A percentile compares a stretch with the other conserved stretches of the same genome.
Evolutionary conservation across 2,113 vertebrate species (phyloP).

Genomic region (Mionectes macconnelli): DNA sequence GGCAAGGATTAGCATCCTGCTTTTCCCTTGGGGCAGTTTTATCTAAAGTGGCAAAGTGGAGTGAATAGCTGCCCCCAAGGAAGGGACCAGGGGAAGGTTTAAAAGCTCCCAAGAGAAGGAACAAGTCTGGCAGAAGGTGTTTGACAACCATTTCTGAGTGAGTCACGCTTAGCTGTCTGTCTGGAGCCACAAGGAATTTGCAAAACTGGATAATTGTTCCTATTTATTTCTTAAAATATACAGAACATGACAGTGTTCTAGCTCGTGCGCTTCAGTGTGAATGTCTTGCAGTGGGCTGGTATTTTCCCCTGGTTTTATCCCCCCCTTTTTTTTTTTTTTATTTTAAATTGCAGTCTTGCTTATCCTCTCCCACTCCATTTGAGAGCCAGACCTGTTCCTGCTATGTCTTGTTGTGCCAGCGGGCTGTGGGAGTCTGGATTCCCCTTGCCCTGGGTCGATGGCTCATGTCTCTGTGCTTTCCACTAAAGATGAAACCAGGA

Average conservation of each 20-base stretch:
- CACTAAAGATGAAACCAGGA: neutral
- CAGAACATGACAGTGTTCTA: neutral
- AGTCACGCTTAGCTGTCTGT: neutral
- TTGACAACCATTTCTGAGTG: neutral
- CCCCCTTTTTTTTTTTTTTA: neutral
- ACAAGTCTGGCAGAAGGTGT: neutral
- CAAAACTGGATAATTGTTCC: conserved; percentile 32
- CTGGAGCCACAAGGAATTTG: conserved; percentile 7
- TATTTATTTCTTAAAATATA: conserved; percentile 36
- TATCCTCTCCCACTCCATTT: neutral
- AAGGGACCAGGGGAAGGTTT: neutral
- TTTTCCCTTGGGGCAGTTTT: neutral
- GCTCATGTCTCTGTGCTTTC: neutral
- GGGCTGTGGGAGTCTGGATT: neutral
- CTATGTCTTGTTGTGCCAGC: neutral
- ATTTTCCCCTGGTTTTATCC: neutral
- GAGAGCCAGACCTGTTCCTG: neutral
- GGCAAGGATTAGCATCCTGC: neutral
- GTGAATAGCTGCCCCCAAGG: neutral
- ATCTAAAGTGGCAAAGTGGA: neutral
- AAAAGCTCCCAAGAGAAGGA: neutral
- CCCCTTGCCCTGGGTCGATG: fast-evolving
- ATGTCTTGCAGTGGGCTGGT: neutral
- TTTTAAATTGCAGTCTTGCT: neutral
- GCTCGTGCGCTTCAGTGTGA: neutral